phyloP scores from a whole-genome alignment of 2,113 vertebrate genomes.

The Coturnix japonica region DNA sequence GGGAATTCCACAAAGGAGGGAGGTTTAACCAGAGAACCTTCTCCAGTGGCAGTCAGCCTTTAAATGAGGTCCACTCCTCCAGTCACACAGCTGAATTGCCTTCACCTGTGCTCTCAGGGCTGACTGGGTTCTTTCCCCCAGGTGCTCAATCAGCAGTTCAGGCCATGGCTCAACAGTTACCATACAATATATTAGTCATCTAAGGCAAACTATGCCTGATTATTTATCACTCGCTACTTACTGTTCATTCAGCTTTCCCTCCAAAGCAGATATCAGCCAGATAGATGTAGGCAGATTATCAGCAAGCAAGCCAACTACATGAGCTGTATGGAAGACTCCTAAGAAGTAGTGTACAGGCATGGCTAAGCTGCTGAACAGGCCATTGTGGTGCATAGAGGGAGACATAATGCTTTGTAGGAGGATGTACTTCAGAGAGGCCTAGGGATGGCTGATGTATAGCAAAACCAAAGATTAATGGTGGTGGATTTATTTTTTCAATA shows the following conservation, averaged over 20 bases:
- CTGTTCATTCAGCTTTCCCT: neutral
- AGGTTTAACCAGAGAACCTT: no score
- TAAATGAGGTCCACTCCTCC: no score
- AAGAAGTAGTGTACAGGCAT: neutral
- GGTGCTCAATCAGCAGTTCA: no score
- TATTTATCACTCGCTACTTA: neutral
- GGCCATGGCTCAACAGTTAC: no score
- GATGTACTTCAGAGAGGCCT: neutral
- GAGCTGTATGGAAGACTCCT: neutral
- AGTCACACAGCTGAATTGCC: no score
- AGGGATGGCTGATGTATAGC: neutral
- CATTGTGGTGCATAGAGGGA: neutral
- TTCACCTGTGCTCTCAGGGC: no score
- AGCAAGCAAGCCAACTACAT: accelerated
- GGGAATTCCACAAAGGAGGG: no score
- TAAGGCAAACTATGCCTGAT: neutral
- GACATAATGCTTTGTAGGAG: neutral
- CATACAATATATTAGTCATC: neutral
- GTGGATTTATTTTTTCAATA: neutral
- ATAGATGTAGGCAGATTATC: neutral
- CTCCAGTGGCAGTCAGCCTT: no score
- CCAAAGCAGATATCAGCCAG: neutral
- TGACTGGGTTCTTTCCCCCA: no score
- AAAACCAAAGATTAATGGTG: neutral
- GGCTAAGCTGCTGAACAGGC: neutral